These are phyloP conservation scores for Anthoscopus minutus DNA, from an alignment of 2,113 vertebrate genomes.

Conservation along the genomic window DNA sequence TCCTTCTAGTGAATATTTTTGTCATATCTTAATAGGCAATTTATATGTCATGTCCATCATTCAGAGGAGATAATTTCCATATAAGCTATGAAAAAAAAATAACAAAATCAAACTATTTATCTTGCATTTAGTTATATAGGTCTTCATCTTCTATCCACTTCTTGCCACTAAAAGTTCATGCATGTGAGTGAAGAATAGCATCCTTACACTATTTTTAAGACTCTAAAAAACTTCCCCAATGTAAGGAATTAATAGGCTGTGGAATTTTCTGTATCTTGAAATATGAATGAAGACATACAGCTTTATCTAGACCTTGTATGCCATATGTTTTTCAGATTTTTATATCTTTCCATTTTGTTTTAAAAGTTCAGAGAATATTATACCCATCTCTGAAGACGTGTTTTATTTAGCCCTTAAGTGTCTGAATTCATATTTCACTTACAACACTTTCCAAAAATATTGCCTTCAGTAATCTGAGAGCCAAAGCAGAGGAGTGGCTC, in stretches of 20 bases:
- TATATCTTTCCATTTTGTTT: not conserved
- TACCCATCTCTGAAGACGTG: not conserved
- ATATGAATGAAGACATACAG: not conserved
- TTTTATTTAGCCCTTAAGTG: not conserved
- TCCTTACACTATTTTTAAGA: not conserved
- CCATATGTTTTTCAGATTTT: not conserved
- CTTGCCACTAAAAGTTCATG: not conserved
- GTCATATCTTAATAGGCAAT: not conserved
- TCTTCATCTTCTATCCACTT: not conserved
- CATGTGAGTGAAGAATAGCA: not conserved
- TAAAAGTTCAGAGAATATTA: not conserved
- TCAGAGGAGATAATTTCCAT: not conserved
- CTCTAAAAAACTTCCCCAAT: not conserved
- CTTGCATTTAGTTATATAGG: not conserved
- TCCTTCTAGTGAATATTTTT: conserved; percentile 40
- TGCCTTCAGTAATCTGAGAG: not conserved
- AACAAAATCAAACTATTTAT: not conserved
- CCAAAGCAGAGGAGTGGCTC: not conserved
- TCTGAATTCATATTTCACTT: not conserved
- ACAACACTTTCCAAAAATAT: not conserved
- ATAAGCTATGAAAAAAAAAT: not conserved
- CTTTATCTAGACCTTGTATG: not conserved
- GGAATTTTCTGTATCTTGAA: not conserved
- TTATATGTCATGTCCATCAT: not conserved
- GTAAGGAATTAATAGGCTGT: not conserved